Base-by-base conservation (phyloP, 2,113 vertebrate genomes). In the Aphyosemion australe region DNA sequence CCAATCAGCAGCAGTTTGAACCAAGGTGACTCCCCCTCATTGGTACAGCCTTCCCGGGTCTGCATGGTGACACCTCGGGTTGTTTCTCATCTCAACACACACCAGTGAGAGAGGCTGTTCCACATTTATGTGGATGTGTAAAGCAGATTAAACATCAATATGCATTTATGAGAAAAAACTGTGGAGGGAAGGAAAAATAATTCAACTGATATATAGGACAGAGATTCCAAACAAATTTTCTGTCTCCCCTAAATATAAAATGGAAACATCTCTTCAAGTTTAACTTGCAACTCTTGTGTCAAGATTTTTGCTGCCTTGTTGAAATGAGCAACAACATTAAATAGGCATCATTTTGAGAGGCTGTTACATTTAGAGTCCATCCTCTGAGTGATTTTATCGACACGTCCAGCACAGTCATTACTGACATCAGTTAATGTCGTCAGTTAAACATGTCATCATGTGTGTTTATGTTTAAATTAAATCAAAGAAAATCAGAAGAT, bases 41-140 rank as follows among this genome's bases (percentile, higher is more conserved):
- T 86, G 84, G 81, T 18, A 0, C 66, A 34, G 52, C 45, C 41
- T 7, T 41, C 42, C 0, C 4, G 26, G 47, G 71, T 76, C 78
- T 78, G 77, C 81, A 78, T 78, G 70, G 82, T 3, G 81, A 87
- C 61, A 70, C 65, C 47, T 76, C n/a, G 12, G 55, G 46, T 58
- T 63, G 50, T 1, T 48, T 49, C 70, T 61, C 18, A 14, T 49
- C 72, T 26, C 26, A 39, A 42, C 19, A 1, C 48, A 14, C 32
- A 20, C 31, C 60, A 66, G 12, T 18, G 6, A 32, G 15, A 65
- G 47, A 58, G 69, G 46, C 21, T 6, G 32, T 56, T 49, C 34
- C 0, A 4, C 61, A 11, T 32, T 1, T 15, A 12, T 12, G 9
- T 2, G 16, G 48, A 37, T 5, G 31, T n/a, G 5, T 2, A 50